These are phyloP conservation scores for Peromyscus eremicus DNA, from an alignment of 2,797 vertebrate genomes.

Conservation along the genomic window DNA sequence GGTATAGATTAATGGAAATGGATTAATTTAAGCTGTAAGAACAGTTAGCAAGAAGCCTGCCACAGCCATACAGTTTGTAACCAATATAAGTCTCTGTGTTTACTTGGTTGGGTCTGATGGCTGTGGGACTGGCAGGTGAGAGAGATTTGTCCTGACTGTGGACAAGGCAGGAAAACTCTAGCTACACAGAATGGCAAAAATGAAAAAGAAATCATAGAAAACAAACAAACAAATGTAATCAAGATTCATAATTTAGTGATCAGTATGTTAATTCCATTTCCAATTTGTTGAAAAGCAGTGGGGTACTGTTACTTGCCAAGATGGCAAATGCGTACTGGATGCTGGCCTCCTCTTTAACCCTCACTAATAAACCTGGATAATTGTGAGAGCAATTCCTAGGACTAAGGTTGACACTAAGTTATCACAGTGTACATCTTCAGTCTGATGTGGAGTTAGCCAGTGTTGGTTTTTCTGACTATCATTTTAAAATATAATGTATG, in stretches of 20 bases:
- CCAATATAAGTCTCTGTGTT: too few relatives aligned
- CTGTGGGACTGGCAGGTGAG: too few relatives aligned
- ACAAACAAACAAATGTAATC: background rate
- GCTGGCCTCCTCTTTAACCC: too few relatives aligned
- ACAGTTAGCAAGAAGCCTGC: too few relatives aligned
- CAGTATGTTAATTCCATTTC: background rate
- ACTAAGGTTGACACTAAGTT: background rate
- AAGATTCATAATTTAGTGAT: slow-evolving; percentile 4
- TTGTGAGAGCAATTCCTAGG: background rate
- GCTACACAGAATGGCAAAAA: background rate
- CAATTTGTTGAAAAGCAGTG: background rate
- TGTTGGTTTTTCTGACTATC: background rate
- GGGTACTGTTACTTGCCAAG: background rate
- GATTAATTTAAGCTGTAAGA: too few relatives aligned
- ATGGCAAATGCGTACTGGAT: background rate
- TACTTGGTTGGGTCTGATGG: too few relatives aligned
- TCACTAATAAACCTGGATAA: background rate
- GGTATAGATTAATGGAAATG: too few relatives aligned
- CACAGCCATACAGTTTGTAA: too few relatives aligned
- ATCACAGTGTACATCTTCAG: too few relatives aligned
- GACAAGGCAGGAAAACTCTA: too few relatives aligned
- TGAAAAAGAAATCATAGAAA: background rate
- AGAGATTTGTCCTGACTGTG: too few relatives aligned
- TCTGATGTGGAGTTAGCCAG: background rate
- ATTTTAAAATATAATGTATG: background rate